These are phyloP conservation scores for Nemopilema nomurai DNA, from an alignment of 30 jellyfish, hydroid and myxozoan species.

Conservation along the genomic window DNA sequence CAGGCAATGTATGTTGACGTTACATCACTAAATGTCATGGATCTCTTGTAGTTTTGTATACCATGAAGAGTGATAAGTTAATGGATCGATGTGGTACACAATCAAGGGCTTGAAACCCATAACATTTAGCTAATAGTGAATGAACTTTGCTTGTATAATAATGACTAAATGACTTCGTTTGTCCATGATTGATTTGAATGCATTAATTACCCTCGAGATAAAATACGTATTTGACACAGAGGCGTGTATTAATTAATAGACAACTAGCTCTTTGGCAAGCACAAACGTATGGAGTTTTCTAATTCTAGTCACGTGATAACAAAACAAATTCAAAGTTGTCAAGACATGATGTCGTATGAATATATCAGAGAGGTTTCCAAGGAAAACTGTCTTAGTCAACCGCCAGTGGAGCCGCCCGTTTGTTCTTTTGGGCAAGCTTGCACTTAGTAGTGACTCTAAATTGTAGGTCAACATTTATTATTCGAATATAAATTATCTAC, in stretches of 20 bases:
- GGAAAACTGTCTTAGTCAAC: no score
- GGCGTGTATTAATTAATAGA: neutral
- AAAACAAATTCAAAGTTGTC: no score
- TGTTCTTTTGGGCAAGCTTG: no score
- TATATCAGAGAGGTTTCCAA: no score
- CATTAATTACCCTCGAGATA: neutral
- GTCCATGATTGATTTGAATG: neutral
- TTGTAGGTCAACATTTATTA: no score
- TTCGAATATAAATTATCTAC: no score
- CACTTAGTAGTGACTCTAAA: no score
- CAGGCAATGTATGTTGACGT: neutral
- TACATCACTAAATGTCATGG: neutral
- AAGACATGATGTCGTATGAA: no score
- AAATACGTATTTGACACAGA: neutral
- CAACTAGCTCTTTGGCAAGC: neutral
- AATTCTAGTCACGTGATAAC: neutral
- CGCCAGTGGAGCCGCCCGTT: no score
- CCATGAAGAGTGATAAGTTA: neutral
- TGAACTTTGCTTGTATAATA: conserved; percentile 15
- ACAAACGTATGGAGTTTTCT: neutral
- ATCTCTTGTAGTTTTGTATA: neutral
- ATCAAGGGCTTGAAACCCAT: conserved; percentile 26
- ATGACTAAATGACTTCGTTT: neutral
- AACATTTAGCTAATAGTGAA: conserved; percentile 15
- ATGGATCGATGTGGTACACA: neutral